Conservation (phyloP, 2,113 vertebrate genomes). For the Lathamus discolor region DNA sequence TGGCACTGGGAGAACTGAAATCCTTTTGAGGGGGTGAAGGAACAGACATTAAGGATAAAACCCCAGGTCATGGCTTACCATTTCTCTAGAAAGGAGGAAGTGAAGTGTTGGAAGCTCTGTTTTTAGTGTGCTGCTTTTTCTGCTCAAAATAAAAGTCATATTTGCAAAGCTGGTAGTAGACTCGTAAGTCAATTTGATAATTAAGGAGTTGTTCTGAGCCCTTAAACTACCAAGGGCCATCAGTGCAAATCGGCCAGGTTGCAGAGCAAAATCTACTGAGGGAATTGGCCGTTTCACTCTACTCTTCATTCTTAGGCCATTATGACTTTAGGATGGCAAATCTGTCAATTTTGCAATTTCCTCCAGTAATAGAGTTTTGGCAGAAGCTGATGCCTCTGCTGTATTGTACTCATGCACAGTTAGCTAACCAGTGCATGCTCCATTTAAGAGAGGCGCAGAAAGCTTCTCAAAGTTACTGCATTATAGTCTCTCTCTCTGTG, state of each 20-base stretch:
- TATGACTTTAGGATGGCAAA: constrained; percentile 11
- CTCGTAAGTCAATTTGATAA: not conserved
- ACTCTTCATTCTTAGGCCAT: not conserved
- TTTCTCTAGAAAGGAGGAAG: not conserved
- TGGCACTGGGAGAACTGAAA: not conserved
- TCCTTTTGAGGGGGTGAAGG: not conserved
- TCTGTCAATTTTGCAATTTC: constrained; percentile 35
- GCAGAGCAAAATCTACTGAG: not conserved
- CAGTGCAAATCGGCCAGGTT: not conserved
- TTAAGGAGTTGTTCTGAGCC: not conserved
- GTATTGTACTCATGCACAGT: constrained; percentile 27
- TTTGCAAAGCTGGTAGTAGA: not conserved
- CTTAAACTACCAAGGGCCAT: not conserved
- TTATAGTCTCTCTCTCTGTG: not conserved
- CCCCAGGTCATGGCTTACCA: not conserved
- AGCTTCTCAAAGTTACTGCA: not conserved
- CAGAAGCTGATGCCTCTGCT: not conserved
- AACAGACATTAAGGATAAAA: not conserved
- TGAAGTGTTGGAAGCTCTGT: not conserved
- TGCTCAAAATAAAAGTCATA: not conserved
- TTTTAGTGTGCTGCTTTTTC: not conserved
- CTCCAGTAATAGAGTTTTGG: constrained; percentile 12
- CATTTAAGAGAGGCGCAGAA: constrained; percentile 22
- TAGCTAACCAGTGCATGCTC: constrained; percentile 18
- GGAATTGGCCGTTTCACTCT: not conserved